Evolutionary conservation across 2,113 vertebrate genomes (phyloP).

Genomic region (Myocastor coypus): DNA sequence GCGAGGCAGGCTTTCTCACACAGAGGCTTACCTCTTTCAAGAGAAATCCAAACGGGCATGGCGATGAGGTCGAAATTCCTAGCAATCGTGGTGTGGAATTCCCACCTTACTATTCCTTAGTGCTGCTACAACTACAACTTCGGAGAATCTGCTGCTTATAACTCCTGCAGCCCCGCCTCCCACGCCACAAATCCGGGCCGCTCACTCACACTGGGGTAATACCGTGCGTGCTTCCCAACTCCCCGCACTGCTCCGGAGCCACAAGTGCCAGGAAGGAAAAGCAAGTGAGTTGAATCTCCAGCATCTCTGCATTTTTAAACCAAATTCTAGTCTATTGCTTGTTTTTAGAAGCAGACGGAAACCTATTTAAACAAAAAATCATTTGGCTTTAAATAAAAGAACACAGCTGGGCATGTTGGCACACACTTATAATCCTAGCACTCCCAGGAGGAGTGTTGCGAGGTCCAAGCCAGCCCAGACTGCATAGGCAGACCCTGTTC

Average conservation of each 20-base stretch:
- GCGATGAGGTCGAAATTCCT: background rate
- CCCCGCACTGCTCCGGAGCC: background rate
- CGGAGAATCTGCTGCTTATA: background rate
- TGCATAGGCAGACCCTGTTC: background rate
- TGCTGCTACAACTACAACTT: background rate
- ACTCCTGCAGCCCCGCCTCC: background rate
- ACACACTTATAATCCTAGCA: background rate
- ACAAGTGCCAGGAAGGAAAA: fast-evolving
- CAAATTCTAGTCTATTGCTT: background rate
- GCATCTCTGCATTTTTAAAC: background rate
- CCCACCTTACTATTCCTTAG: background rate
- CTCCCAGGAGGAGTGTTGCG: background rate
- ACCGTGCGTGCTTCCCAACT: background rate
- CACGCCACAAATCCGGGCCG: background rate
- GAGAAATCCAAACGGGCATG: background rate
- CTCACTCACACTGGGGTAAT: background rate
- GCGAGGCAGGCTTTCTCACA: background rate
- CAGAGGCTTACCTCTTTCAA: background rate
- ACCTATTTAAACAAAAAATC: slow-evolving; percentile 36
- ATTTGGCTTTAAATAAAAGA: slow-evolving; percentile 49
- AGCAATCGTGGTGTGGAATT: background rate
- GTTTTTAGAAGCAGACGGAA: background rate
- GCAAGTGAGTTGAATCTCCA: background rate
- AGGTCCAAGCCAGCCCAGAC: background rate
- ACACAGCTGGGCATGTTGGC: background rate